Conservation (phyloP, 2,797 vertebrate genomes). For the Chaetophractus vellerosus region DNA sequence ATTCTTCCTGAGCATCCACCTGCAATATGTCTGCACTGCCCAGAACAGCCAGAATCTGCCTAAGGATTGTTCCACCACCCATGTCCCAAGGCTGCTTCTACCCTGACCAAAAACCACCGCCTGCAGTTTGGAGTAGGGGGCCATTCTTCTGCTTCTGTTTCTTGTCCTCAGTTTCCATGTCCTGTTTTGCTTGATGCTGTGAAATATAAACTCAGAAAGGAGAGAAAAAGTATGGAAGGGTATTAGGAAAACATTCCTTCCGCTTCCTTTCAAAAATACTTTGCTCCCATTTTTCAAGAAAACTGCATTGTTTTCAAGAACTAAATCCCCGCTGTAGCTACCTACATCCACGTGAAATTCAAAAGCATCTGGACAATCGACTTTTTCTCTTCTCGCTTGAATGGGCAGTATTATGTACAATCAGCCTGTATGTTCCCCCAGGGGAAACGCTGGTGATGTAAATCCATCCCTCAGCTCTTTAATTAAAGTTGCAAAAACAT, state of each 20-base stretch:
- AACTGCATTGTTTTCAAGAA: constrained; percentile 50
- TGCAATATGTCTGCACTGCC: not conserved
- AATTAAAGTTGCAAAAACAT: constrained; percentile 78
- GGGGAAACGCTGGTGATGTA: not conserved
- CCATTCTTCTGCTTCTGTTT: not conserved
- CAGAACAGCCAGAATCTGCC: no score
- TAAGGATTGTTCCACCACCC: not conserved
- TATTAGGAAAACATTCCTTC: constrained; percentile 31
- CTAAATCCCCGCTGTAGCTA: not conserved
- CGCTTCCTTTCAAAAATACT: not conserved
- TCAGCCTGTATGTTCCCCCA: constrained; percentile 3
- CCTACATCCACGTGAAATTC: not conserved
- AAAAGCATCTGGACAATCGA: constrained; percentile 70
- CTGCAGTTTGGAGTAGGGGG: not conserved
- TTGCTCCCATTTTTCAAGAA: constrained; percentile 44
- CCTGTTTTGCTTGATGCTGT: not conserved
- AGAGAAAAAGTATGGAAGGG: not conserved
- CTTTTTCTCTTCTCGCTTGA: constrained; percentile 54
- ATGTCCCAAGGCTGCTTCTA: not conserved
- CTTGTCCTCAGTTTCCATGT: not conserved
- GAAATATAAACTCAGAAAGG: constrained; percentile 53
- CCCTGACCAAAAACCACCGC: not conserved
- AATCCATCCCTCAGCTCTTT: constrained; percentile 56
- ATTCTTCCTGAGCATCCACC: not conserved
- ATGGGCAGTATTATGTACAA: constrained; percentile 30